These are phyloP conservation scores for Chalcosyrphus nemorum DNA, from an alignment of 2,888 invertebrate genomes.

Conservation along the genomic window DNA sequence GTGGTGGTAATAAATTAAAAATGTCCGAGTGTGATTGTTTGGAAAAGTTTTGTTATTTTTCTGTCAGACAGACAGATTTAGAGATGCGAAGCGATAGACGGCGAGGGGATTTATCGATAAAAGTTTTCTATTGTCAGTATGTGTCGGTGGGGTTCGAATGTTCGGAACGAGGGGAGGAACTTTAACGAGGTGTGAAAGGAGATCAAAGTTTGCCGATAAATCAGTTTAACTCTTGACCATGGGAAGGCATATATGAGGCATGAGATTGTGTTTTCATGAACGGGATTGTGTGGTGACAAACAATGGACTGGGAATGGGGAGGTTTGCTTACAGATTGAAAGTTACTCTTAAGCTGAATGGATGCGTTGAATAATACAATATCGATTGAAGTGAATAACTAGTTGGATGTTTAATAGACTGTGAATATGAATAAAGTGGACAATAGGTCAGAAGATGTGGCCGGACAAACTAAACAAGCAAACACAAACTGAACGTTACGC, in stretches of 20 bases:
- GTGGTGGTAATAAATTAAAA: constrained; percentile 62
- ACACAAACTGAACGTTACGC: no score
- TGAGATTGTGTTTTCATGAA: constrained; percentile 19
- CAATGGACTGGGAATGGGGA: background rate
- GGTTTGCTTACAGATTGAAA: no score
- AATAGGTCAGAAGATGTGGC: no score
- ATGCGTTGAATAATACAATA: no score
- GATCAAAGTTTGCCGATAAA: constrained; percentile 57
- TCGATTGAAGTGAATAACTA: no score
- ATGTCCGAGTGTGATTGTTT: constrained; percentile 67
- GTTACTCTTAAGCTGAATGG: no score
- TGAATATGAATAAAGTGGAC: no score
- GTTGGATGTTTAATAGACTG: no score
- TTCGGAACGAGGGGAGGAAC: background rate
- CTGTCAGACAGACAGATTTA: constrained; percentile 57
- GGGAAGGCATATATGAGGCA: constrained; percentile 18
- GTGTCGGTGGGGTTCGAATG: background rate
- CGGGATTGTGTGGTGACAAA: background rate
- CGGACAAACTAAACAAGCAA: no score
- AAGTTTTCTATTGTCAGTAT: constrained; percentile 39
- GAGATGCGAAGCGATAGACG: background rate
- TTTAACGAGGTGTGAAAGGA: constrained; percentile 48
- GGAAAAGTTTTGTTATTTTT: constrained; percentile 60
- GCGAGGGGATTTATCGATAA: constrained; percentile 39
- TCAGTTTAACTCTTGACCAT: constrained; percentile 52